Percentiles rank a stretch among this genome's conserved stretches.
These are phyloP conservation scores for Drymonia ruficornis DNA, from an alignment of 2,888 invertebrate species.

Conservation along the genomic window DNA sequence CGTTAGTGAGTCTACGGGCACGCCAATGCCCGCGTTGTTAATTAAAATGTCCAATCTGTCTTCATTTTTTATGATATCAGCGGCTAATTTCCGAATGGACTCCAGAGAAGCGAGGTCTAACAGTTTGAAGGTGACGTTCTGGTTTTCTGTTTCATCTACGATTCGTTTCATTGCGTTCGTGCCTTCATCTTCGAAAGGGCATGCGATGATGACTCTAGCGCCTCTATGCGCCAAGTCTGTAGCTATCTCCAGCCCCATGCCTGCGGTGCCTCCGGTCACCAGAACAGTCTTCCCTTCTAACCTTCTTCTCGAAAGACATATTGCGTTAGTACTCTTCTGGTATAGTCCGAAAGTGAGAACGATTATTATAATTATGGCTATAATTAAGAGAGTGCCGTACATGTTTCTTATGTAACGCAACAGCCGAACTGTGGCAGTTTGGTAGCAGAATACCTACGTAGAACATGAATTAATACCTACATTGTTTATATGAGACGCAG, in stretches of 20 bases:
- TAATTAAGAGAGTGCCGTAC: too few relatives aligned
- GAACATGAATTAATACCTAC: too few relatives aligned
- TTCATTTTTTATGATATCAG: slow-evolving; percentile 75
- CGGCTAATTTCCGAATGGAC: slow-evolving; percentile 84
- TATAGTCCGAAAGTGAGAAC: too few relatives aligned
- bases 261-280: slow-evolving; percentile 92
- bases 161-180: slow-evolving; percentile 69
- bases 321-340: too few relatives aligned
- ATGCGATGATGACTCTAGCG: slow-evolving; percentile 91
- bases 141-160: slow-evolving; percentile 38
- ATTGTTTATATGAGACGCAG: too few relatives aligned
- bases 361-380: too few relatives aligned
- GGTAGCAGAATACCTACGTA: too few relatives aligned
- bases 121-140: slow-evolving; percentile 56
- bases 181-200: slow-evolving; percentile 88
- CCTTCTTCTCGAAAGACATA: slow-evolving; percentile 7
- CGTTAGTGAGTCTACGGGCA: slow-evolving; percentile 65
- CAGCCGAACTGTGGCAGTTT: too few relatives aligned
- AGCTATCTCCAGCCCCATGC: slow-evolving; percentile 90
- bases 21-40: slow-evolving; percentile 84
- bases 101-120: slow-evolving; percentile 78
- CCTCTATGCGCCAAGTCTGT: slow-evolving; percentile 87
- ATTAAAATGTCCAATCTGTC: slow-evolving; percentile 81
- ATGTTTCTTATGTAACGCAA: too few relatives aligned
- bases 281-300: slow-evolving; percentile 92